Evolutionary conservation across 2,888 invertebrate genomes (phyloP), one percentile per base, ranked within the genome.

Genomic region (Aphidius colemani): DNA sequence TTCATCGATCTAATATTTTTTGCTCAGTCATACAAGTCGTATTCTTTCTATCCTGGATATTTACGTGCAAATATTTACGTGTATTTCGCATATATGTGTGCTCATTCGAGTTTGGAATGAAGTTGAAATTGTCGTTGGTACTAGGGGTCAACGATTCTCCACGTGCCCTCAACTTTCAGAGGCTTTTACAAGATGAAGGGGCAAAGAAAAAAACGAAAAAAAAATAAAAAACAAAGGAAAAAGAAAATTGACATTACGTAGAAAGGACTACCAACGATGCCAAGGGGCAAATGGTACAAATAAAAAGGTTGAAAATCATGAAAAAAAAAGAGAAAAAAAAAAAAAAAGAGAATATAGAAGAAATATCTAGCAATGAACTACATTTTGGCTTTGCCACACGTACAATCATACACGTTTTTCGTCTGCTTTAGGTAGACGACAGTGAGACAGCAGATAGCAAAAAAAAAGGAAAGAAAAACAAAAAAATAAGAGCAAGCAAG

Each of bases 1-100:
- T 62, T 62, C 56, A 62, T 62, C 62, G 56, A 62, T 62, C 50
- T 62, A 49, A 62, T 62, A 62, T 56, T 48, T 56, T 49, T 50
- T 41, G 7, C 4, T 8, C 53, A 40, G 10, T 45, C 53, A 60
- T n/a, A 10, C 30, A 9, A 51, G 9, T 51, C 30, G 30, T 30
- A 30, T 30, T 30, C 4, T 30, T 30, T 30, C 5, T 30, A 30
- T 5, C 30, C 30, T 30, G 3, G 30, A 30, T 30, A 30, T 30
- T 30, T 30, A 30, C 30, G 30, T 30, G 30, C 30, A 30, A 3
- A 5, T 30, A 30, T 30, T 30, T 30, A 30, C 30, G 3, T 30
- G 30, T 30, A 30, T 18, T 43, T 56, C 30, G 18, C 44, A 44
- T 51, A n/a, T 57, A 53, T 53, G 61, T 13, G 39, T 61, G 55